Base-by-base conservation (phyloP, 2,888 invertebrate genomes). In the Thymelicus sylvestris region DNA sequence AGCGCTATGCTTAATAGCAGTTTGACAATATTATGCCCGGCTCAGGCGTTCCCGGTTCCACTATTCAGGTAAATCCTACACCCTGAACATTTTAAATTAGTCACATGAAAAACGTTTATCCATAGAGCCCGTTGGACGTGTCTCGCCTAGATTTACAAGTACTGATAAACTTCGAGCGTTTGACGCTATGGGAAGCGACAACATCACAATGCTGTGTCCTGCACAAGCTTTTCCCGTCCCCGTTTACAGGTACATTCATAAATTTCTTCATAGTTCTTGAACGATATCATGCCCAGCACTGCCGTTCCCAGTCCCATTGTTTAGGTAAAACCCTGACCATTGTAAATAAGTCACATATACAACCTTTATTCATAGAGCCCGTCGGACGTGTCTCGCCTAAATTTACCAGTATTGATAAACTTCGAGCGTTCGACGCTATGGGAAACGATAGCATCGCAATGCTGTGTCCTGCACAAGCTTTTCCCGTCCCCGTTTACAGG, bases 151-250 rank as follows among this genome's bases (percentile, higher is more conserved):
- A 81, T 95, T 95, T 83, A 95, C 95, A 66, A 93, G 92, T 74
- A 95, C 96, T 76, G 94, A 95, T 76, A 95, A 95, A 90, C 95
- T 95, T 82, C 95, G 95, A 74, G 95, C 95, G 80, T 95, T 97
- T 83, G 96, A 96, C 74, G 88, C 92, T 77, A 83, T 82, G 71
- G 88, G 90, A 77, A 89, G 89, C 67, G 92, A 90, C 78, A 94
- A 93, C 81, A 86, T 93, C 76, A 93, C 94, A 69, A 84, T 96
- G 78, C 91, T 96, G 83, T 97, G 97, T 85, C 96, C 96, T 78
- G 96, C 97, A 73, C 97, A 97, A 94, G 97, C 96, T 81, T 96
- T 95, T 88, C 97, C 97, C 81, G 95, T 96, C 84, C 95, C 95
- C 79, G 86, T 93, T 81, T 95, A 93, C 95, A 95, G 95, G 95